phyloP scores from a whole-genome alignment of 30 jellyfish, hydroid and myxozoan species.

The Morbakka virulenta region DNA sequence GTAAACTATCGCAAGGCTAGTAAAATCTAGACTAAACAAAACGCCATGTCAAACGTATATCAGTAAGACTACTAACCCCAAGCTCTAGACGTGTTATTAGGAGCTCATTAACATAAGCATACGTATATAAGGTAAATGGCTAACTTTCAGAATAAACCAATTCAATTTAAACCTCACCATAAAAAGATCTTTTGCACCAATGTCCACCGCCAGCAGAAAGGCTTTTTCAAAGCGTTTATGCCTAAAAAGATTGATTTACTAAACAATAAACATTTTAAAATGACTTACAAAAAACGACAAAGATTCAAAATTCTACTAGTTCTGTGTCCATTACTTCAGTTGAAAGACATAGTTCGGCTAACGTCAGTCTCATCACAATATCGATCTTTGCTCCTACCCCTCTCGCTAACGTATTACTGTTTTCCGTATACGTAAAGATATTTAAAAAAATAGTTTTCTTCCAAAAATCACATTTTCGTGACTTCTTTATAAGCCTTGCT shows the following conservation, averaged over 20 bases:
- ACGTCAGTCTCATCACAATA: no score
- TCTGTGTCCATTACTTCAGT: no score
- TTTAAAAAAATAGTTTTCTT: no score
- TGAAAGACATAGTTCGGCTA: no score
- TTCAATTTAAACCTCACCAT: conserved; percentile 51
- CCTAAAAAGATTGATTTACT: conserved; percentile 53
- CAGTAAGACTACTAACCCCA: background rate
- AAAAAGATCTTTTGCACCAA: conserved; percentile 95
- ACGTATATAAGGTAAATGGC: background rate
- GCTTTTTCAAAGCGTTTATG: conserved; percentile 96
- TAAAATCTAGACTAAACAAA: background rate
- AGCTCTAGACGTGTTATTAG: background rate
- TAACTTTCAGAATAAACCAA: background rate
- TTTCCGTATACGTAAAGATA: no score
- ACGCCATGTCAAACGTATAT: no score
- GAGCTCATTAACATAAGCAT: background rate
- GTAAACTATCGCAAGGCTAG: no score
- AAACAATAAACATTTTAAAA: background rate
- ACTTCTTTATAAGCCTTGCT: no score
- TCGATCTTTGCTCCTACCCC: no score
- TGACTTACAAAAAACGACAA: background rate
- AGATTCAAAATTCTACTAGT: no score
- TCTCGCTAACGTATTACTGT: no score
- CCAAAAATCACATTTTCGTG: no score
- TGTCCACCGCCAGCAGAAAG: conserved; percentile 93